Conservation (phyloP, 2,888 invertebrate genomes). For the Epistrophella euchroma region DNA sequence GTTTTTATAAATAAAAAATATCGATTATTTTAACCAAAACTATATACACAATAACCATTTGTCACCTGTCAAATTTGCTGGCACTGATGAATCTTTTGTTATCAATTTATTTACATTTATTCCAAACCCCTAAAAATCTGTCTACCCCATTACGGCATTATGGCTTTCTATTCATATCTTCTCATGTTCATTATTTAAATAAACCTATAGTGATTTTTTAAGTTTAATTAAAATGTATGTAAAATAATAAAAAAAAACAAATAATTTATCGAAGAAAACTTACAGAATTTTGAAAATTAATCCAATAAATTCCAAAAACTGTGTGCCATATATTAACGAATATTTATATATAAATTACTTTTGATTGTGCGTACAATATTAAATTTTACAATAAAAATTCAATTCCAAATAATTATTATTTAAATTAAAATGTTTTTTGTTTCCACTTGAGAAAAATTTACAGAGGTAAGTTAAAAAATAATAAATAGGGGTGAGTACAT, state of each 20-base stretch:
- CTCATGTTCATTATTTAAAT: background rate
- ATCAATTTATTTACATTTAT: too few relatives aligned
- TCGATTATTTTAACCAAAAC: too few relatives aligned
- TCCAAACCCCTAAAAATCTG: too few relatives aligned
- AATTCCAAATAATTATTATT: constrained; percentile 26
- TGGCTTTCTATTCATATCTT: background rate
- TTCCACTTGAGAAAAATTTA: constrained; percentile 41
- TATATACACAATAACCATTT: too few relatives aligned
- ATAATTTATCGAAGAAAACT: constrained; percentile 20
- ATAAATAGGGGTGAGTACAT: constrained; percentile 43
- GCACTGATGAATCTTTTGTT: too few relatives aligned
- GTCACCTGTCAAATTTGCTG: too few relatives aligned
- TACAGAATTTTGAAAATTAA: constrained; percentile 65
- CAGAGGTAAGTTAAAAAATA: constrained; percentile 26
- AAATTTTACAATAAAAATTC: constrained; percentile 60
- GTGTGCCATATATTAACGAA: constrained; percentile 61
- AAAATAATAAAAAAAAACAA: constrained; percentile 22
- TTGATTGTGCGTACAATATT: constrained; percentile 69
- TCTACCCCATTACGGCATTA: background rate
- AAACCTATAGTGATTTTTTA: background rate
- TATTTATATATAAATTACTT: constrained; percentile 48
- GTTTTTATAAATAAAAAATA: too few relatives aligned
- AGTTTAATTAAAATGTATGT: background rate
- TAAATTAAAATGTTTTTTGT: constrained; percentile 43
- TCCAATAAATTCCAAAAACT: constrained; percentile 63